A percentile compares a stretch with the other conserved stretches of the same genome.
Evolutionary conservation across 2,888 invertebrate species (phyloP).

Genomic region (Tipula helvola): DNA sequence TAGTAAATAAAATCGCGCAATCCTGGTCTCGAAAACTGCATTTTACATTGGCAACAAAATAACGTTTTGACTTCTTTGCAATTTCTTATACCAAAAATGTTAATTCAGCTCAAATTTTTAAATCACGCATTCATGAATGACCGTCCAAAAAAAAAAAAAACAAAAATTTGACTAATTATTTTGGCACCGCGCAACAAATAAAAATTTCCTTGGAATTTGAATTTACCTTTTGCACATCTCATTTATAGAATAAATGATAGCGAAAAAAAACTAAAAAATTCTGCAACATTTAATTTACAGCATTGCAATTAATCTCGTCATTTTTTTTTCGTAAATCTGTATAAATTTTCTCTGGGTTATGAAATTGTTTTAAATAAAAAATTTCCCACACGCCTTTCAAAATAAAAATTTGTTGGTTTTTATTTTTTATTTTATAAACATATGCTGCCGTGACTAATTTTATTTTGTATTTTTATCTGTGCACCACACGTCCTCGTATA

Average conservation of each 20-base stretch:
- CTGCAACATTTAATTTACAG: not conserved
- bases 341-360: not conserved
- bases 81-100: no score
- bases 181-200: not conserved
- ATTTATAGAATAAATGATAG: not conserved
- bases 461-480: not conserved
- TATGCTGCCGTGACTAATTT: not conserved
- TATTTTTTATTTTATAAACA: not conserved
- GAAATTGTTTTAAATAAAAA: not conserved
- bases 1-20: no score
- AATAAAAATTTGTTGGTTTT: not conserved
- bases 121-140: not conserved
- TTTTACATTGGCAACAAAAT: no score
- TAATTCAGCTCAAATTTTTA: not conserved
- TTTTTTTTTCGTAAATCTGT: not conserved
- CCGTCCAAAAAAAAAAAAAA: not conserved
- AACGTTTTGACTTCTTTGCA: no score
- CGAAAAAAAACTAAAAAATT: not conserved
- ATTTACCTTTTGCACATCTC: not conserved
- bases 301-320: not conserved
- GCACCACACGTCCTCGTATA: not conserved
- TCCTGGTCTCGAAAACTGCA: no score
- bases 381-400: not conserved
- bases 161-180: not conserved
- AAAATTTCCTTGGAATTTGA: not conserved